phyloP scores from a whole-genome alignment of 2,113 vertebrate species.

The Oncorhynchus mykiss region DNA sequence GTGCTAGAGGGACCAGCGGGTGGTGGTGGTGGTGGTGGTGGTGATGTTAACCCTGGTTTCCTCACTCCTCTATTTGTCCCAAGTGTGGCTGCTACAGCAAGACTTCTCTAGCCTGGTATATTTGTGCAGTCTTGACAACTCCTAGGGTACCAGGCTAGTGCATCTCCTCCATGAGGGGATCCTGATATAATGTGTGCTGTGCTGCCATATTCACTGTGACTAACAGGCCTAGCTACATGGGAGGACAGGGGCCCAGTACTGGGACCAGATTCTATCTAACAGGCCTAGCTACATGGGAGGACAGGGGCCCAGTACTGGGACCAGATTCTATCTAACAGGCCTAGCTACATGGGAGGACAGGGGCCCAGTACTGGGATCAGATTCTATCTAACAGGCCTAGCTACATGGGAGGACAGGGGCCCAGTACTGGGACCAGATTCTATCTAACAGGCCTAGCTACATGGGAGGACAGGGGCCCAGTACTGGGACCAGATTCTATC shows the following conservation, averaged over 20 bases:
- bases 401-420: too few species aligned
- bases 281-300: constrained; percentile 22
- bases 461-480: constrained; percentile 6
- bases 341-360: too few species aligned
- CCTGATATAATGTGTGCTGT: constrained; percentile 37
- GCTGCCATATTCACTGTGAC: constrained; percentile 60
- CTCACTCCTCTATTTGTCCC: not conserved
- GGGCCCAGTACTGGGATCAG: too few species aligned
- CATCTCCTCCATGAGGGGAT: constrained; percentile 24
- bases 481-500: constrained; percentile 22
- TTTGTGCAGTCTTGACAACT: too few species aligned
- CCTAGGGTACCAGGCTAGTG: constrained; percentile 35
- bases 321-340: too few species aligned
- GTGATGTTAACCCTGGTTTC: not conserved
- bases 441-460: constrained; percentile 24
- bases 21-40: too few species aligned
- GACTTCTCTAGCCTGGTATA: constrained; percentile 23
- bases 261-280: constrained; percentile 27
- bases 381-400: too few species aligned
- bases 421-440: too few species aligned
- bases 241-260: constrained; percentile 11
- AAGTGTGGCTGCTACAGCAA: constrained; percentile 20
- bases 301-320: constrained; percentile 27
- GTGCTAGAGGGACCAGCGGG: constrained; percentile 28
- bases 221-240: constrained; percentile 24